Evolutionary conservation across 2,888 invertebrate genomes (phyloP), one percentile per base, ranked within the genome.

Genomic region (Apamea sordens): DNA sequence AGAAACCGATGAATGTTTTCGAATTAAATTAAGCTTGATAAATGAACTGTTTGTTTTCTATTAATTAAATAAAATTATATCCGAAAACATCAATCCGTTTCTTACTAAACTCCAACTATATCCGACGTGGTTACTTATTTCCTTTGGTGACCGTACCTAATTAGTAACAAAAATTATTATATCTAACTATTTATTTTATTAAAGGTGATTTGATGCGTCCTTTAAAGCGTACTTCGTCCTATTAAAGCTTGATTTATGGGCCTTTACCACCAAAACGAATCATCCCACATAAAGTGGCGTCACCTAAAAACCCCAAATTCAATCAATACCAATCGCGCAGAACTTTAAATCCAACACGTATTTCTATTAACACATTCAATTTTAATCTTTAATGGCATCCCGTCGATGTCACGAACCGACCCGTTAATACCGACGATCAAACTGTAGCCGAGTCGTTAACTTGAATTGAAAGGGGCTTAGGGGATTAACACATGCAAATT

Each of bases 401-500:
- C 83, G 72, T 77, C 71, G 80, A 87, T 89, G 87, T 88, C 85
- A 88, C 82, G 74, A 59, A 67, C 68, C 70, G 69, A 75, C 47
- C 75, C 74, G 76, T 85, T 88, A 89, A 89, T 83, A 73, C 82
- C 84, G 41, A 79, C 86, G 84, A 89, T 90, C 87, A 86, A 90
- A 86, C 80, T 88, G 83, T 88, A 85, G 84, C 80, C 32, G 73
- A 70, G 80, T 88, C 90, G 89, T 90, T 90, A 90, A 88, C 87
- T 88, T 84, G 86, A 90, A 90, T 90, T 87, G 88, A 87, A 89
- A 82, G 84, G 87, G 85, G 90, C 86, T 89, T 89, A 86, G 24
- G 75, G 82, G 89, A 90, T 90, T 90, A 90, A 87, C 87, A 88
- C 90, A 90, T 90, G 89, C 88, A 90, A 88, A 90, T 90, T 87